A percentile compares a stretch with the other conserved stretches of the same genome.
Conservation (phyloP, 1,140 invertebrate species). For the Andrena cerasifolii region DNA sequence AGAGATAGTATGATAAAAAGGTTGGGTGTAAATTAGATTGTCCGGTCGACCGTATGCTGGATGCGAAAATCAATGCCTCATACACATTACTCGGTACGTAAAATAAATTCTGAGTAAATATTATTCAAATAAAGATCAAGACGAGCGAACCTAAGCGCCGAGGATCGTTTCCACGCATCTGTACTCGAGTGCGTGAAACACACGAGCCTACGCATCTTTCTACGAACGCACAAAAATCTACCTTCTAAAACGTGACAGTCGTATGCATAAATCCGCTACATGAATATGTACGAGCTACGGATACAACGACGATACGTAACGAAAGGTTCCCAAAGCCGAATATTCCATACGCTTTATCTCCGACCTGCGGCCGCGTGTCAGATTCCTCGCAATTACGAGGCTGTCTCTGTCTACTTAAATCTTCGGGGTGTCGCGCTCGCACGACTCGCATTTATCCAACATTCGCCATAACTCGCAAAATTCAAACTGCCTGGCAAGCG, state of each 20-base stretch:
- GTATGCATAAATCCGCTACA: neutral
- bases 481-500: no score
- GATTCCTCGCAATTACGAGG: neutral
- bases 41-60: neutral
- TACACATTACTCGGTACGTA: neutral
- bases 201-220: neutral
- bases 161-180: neutral
- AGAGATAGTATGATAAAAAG: neutral
- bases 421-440: no score
- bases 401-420: no score
- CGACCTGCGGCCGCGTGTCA: neutral
- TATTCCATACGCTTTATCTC: neutral
- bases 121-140: constrained; percentile 2
- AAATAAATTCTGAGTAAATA: neutral
- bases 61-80: constrained; percentile 3
- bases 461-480: no score
- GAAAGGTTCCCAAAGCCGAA: neutral
- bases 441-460: no score
- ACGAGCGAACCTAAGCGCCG: neutral
- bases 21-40: neutral
- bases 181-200: neutral
- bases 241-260: neutral
- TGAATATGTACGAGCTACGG: neutral
- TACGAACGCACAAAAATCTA: neutral
- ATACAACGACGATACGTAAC: neutral